Conservation (phyloP, 2,113 vertebrate genomes). For the Halcyon malimbica region DNA sequence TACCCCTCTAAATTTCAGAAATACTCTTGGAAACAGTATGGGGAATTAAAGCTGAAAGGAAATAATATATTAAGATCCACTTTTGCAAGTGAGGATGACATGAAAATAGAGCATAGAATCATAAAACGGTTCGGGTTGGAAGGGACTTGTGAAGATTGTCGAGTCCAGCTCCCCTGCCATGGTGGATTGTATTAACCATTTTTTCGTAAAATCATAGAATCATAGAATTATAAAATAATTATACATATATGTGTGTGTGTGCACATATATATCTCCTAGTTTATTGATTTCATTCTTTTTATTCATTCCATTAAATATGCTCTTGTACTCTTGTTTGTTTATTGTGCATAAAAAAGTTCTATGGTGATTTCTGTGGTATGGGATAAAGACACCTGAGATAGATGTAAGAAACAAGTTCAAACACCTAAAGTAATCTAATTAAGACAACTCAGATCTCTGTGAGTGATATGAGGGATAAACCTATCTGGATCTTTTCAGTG, state of each 20-base stretch:
- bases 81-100: not conserved
- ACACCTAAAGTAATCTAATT: not conserved
- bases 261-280: accelerated
- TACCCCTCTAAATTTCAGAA: not conserved
- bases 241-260: accelerated
- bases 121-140: too few relatives aligned
- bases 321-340: not conserved
- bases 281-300: not conserved
- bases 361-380: not conserved
- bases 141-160: too few relatives aligned
- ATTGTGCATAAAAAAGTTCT: not conserved
- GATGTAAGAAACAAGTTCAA: not conserved
- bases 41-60: not conserved
- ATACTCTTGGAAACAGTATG: not conserved
- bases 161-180: too few relatives aligned
- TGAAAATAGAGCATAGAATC: not conserved
- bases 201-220: too few relatives aligned
- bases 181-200: too few relatives aligned
- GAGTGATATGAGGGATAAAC: not conserved
- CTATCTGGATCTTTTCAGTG: not conserved
- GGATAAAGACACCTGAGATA: not conserved
- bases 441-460: not conserved
- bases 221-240: not conserved
- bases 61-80: not conserved
- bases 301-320: not conserved